A percentile compares a stretch with the other conserved stretches of the same genome.
Evolutionary conservation across 2,888 invertebrate genomes (phyloP).

Genomic region (Hemithea aestivaria): DNA sequence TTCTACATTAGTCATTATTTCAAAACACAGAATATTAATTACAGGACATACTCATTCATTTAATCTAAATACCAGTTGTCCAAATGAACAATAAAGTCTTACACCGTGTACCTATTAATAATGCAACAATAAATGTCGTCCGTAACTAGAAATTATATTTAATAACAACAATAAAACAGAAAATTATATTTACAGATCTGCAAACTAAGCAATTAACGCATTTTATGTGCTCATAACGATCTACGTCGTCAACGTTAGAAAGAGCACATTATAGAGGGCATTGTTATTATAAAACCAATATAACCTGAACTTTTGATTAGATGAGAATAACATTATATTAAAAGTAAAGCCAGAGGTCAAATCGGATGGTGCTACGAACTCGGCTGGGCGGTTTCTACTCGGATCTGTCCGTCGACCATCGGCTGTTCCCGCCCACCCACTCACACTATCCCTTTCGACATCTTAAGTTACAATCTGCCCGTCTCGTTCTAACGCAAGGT

Average conservation of each 20-base stretch:
- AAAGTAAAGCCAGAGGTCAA: constrained; percentile 43
- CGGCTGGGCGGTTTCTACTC: constrained; percentile 69
- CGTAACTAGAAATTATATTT: constrained; percentile 9
- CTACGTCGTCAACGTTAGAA: constrained; percentile 35
- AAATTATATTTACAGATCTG: constrained; percentile 17
- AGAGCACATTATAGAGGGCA: constrained; percentile 46
- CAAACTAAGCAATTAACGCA: constrained; percentile 9
- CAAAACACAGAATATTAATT: too few species aligned
- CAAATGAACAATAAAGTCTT: too few species aligned
- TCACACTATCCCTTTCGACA: constrained; percentile 44
- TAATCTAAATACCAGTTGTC: too few species aligned
- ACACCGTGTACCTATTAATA: neutral
- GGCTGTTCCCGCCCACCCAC: constrained; percentile 60
- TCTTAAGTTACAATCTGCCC: constrained; percentile 33
- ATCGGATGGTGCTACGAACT: constrained; percentile 41
- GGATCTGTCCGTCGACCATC: constrained; percentile 56
- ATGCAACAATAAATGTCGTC: constrained; percentile 4
- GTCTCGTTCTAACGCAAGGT: constrained; percentile 43
- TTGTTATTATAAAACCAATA: constrained; percentile 40
- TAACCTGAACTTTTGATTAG: constrained; percentile 32
- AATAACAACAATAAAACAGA: constrained; percentile 5
- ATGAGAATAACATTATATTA: constrained; percentile 15
- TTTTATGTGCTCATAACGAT: constrained; percentile 38
- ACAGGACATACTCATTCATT: too few species aligned
- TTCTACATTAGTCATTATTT: too few species aligned